These are phyloP conservation scores for Lochmaea crataegi DNA, from an alignment of 2,888 invertebrate genomes.

Conservation along the genomic window DNA sequence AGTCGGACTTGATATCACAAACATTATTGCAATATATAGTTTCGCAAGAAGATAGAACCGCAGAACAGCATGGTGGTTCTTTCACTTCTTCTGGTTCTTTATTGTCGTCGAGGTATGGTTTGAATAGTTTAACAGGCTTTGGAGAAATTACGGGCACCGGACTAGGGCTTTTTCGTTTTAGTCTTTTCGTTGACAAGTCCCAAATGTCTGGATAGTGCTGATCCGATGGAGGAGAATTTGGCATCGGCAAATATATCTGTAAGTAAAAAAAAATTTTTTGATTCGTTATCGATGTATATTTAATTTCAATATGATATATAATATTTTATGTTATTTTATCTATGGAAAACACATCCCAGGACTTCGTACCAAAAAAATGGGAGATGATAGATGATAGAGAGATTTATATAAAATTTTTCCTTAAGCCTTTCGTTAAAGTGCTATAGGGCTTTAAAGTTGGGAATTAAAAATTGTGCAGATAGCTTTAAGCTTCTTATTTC, in stretches of 20 bases:
- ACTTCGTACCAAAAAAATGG: no score
- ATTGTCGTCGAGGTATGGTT: slow-evolving; percentile 80
- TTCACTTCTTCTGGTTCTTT: slow-evolving; percentile 56
- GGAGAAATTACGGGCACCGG: slow-evolving; percentile 48
- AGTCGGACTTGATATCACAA: slow-evolving; percentile 54
- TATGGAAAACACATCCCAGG: no score
- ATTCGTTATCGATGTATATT: no score
- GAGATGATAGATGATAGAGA: no score
- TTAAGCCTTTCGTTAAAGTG: no score
- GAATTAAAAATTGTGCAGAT: no score
- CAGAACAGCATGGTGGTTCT: slow-evolving; percentile 59
- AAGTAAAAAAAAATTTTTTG: slow-evolving; percentile 3
- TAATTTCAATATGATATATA: no score
- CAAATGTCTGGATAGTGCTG: slow-evolving; percentile 59
- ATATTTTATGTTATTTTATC: no score
- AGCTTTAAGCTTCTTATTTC: no score
- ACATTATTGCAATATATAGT: slow-evolving; percentile 51
- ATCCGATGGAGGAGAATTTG: slow-evolving; percentile 37
- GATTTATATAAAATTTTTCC: no score
- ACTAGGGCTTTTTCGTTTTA: slow-evolving; percentile 52
- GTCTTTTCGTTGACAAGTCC: slow-evolving; percentile 61
- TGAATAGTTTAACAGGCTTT: slow-evolving; percentile 80
- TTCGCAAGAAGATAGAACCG: slow-evolving; percentile 52
- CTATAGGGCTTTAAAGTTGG: no score
- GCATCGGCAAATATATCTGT: slow-evolving; percentile 25